Evolutionary conservation across 2,888 invertebrate genomes (phyloP), one percentile per base, ranked within the genome.

Genomic region (Sialis fuliginosa): DNA sequence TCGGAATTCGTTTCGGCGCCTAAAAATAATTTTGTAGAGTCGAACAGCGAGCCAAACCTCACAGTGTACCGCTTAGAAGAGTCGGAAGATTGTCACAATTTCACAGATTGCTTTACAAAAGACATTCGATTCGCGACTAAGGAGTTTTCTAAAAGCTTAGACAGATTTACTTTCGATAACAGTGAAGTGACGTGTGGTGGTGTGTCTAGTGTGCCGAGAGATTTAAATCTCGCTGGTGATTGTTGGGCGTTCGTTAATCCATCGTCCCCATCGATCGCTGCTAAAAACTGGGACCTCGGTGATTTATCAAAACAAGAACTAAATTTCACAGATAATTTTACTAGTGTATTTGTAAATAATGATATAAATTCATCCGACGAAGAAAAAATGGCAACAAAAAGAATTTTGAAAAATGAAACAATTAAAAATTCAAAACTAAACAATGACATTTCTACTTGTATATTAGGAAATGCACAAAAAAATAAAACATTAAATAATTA

Each of bases 161-260:
- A 34, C 33, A 6, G 12, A 10, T 12, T 34, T 33, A 33, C 10
- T 3, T 12, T 34, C 8, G 31, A 12, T 22, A 60, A 61, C 52
- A 62, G 63, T 31, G 58, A 62, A 57, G 71, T 62, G 57, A 69
- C 60, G 58, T 62, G 73, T 41, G 74, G 74, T 57, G 73, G 81
- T 49, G 69, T 60, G 58, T 62, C 74, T 41, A 75, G 74, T 57
- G 73, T 81, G 49, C 81, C 81, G 56, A 77, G 77, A 57, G 75
- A 79, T 58, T 68, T 81, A 51, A 76, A 80, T 67, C 69, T 79
- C 55, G 73, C 67, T 52, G 68, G 69, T 9, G 37, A 37, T 12
- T 10, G 12, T 12, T 37, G 37, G 37, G n/a, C n/a, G 6, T 37
- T 51, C 35, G 54, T 52, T 50, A 52, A 52, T 10, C 50, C 46